These are phyloP conservation scores for Apamea epomidion DNA, from an alignment of 2,888 invertebrate species.

Conservation along the genomic window DNA sequence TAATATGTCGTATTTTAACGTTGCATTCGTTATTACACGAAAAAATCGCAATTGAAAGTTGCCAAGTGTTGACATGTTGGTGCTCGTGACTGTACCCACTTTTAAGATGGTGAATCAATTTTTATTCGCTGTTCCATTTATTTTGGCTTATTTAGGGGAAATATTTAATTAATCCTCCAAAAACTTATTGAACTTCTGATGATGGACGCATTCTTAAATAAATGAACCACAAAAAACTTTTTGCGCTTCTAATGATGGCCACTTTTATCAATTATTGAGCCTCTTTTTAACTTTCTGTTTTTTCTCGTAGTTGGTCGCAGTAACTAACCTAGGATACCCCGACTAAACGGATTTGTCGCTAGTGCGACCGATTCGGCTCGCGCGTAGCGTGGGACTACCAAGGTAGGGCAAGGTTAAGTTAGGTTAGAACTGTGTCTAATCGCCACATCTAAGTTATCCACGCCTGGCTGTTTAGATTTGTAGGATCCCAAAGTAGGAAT, in stretches of 20 bases:
- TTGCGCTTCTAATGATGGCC: too few species aligned
- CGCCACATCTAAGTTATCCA: background rate
- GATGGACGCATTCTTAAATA: too few species aligned
- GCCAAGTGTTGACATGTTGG: too few species aligned
- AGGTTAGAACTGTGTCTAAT: too few species aligned
- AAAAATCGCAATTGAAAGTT: too few species aligned
- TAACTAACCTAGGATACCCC: background rate
- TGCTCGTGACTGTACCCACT: background rate
- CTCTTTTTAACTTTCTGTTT: background rate
- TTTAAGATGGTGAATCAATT: conserved; percentile 5
- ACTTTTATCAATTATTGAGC: too few species aligned
- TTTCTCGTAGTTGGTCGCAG: background rate
- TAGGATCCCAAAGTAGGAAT: background rate
- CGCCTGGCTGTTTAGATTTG: background rate
- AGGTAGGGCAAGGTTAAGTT: too few species aligned
- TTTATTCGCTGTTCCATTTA: background rate
- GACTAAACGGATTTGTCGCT: background rate
- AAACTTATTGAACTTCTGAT: background rate
- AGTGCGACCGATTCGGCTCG: background rate
- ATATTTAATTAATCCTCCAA: background rate
- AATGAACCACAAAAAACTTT: too few species aligned
- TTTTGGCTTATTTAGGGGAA: background rate
- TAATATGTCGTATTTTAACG: too few species aligned
- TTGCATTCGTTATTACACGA: too few species aligned
- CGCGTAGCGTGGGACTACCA: too few species aligned